Conservation (phyloP, 2,888 invertebrate species). For the Antheraea yamamai region DNA sequence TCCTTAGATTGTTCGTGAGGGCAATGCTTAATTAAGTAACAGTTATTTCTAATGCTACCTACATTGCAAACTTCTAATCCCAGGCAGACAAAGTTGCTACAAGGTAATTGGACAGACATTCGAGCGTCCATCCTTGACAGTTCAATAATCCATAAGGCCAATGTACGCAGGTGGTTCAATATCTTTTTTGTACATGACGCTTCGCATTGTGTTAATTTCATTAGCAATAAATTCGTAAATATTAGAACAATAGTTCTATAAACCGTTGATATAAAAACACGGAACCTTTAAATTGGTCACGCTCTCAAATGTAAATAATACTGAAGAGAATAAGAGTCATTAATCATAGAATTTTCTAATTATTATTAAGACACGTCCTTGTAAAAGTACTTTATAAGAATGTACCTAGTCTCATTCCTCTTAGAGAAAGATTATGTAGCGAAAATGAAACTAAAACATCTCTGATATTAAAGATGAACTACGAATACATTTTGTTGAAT, state of each 20-base stretch:
- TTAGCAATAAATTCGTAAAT: slow-evolving; percentile 4
- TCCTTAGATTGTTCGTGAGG: background rate
- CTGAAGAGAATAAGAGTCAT: background rate
- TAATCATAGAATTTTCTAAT: background rate
- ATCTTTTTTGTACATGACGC: slow-evolving; percentile 2
- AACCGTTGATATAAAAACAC: background rate
- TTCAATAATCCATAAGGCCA: slow-evolving; percentile 16
- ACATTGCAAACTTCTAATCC: slow-evolving; percentile 12
- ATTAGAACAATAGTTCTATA: background rate
- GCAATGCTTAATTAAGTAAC: background rate
- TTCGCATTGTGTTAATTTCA: slow-evolving; percentile 5
- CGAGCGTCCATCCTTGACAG: slow-evolving; percentile 13
- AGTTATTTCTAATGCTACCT: slow-evolving; percentile 1
- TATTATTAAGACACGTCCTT: background rate
- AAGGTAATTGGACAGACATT: slow-evolving; percentile 14
- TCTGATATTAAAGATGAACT: background rate
- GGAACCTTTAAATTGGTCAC: background rate
- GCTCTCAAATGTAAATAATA: background rate
- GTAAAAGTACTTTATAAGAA: background rate
- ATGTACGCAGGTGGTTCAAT: slow-evolving; percentile 1
- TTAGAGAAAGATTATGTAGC: background rate
- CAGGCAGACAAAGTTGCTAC: slow-evolving; percentile 9
- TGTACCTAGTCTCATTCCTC: background rate
- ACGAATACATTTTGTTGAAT: background rate
- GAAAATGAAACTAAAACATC: background rate